Evolutionary conservation across 2,797 vertebrate species (phyloP).

Genomic region (Silurus aristotelis): DNA sequence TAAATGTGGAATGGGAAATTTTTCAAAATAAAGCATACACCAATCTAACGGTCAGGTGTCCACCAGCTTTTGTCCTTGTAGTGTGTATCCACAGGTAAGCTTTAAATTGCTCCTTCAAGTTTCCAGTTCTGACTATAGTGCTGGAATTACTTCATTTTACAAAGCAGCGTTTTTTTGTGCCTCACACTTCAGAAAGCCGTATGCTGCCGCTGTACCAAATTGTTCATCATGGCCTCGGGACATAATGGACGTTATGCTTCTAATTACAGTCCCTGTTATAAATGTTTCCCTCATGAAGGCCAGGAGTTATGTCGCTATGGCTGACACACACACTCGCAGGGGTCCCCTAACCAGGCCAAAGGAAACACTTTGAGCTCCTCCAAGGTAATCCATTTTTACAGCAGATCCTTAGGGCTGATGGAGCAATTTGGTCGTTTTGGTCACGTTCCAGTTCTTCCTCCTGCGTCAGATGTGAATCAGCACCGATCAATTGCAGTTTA

Average conservation of each 20-base stretch:
- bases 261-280: constrained; percentile 13
- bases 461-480: constrained; percentile 70
- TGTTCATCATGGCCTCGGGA: neutral
- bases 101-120: neutral
- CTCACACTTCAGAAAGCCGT: neutral
- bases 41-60: too few species aligned
- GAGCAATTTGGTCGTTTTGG: constrained; percentile 71
- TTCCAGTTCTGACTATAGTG: neutral
- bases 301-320: constrained; percentile 10
- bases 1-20: too few species aligned
- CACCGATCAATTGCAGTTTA: constrained; percentile 81
- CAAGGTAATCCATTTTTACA: constrained; percentile 80
- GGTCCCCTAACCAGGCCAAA: constrained; percentile 60
- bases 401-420: constrained; percentile 67
- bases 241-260: constrained; percentile 63
- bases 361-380: constrained; percentile 69
- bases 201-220: neutral
- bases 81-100: neutral
- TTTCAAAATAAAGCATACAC: too few species aligned
- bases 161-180: neutral
- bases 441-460: constrained; percentile 74
- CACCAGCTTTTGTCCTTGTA: too few species aligned
- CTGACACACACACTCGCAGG: constrained; percentile 33
- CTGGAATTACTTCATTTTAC: neutral
- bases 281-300: constrained; percentile 24